These are phyloP conservation scores for Glaucopsyche alexis DNA, from an alignment of 2,888 invertebrate species.

Conservation along the genomic window DNA sequence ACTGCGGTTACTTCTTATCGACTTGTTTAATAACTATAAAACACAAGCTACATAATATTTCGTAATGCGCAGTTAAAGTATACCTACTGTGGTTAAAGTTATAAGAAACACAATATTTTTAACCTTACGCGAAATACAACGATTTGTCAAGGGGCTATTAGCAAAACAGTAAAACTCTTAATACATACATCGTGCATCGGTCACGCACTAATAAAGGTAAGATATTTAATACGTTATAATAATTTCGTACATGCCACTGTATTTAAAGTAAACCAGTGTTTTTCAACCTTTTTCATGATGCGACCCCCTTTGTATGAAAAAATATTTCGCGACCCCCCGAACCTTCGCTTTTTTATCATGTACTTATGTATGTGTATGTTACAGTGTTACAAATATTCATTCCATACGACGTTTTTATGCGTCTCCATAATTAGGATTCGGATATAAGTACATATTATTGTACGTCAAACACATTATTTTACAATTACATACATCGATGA, in stretches of 20 bases:
- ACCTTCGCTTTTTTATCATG: too few relatives aligned
- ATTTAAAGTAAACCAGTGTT: slow-evolving; percentile 5
- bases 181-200: slow-evolving; percentile 16
- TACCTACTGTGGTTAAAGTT: too few relatives aligned
- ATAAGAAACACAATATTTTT: slow-evolving; percentile 2
- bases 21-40: background rate
- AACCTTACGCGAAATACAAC: background rate
- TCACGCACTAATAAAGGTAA: slow-evolving; percentile 16
- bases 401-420: too few relatives aligned
- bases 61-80: background rate
- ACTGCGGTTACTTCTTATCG: background rate
- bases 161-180: slow-evolving; percentile 13
- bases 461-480: too few relatives aligned
- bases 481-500: too few relatives aligned
- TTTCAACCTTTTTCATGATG: too few relatives aligned
- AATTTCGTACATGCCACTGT: background rate
- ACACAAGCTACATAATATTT: background rate
- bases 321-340: too few relatives aligned
- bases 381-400: too few relatives aligned
- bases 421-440: too few relatives aligned
- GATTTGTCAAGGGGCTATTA: slow-evolving; percentile 5
- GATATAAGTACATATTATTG: too few relatives aligned
- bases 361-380: too few relatives aligned
- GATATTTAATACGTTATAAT: slow-evolving; percentile 3
- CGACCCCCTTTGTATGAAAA: too few relatives aligned